These are phyloP conservation scores for Pao palembangensis DNA, from an alignment of 2,113 vertebrate species.

Conservation along the genomic window DNA sequence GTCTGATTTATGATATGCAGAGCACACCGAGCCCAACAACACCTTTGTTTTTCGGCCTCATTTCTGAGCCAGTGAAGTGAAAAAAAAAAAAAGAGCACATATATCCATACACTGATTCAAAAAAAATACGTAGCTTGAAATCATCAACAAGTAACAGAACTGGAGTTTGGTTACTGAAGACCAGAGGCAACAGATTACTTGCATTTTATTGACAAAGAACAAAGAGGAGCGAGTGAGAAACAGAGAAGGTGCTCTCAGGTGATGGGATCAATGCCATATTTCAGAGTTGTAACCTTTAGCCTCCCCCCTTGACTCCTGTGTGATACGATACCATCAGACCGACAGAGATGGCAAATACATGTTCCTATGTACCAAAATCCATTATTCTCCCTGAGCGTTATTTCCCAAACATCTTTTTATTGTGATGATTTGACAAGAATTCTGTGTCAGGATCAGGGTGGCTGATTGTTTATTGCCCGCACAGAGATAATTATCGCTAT, in stretches of 20 bases:
- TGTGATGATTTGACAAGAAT: slow-evolving; percentile 43
- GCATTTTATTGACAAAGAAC: slow-evolving; percentile 15
- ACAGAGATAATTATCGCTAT: slow-evolving; percentile 46
- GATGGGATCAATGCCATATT: slow-evolving; percentile 75
- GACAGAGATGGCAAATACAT: slow-evolving; percentile 71
- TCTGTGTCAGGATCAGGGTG: slow-evolving; percentile 1
- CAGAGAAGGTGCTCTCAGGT: slow-evolving; percentile 67
- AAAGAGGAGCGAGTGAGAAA: slow-evolving; percentile 27
- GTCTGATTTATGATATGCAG: slow-evolving; percentile 90
- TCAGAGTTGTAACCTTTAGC: slow-evolving; percentile 76
- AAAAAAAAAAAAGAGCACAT: slow-evolving; percentile 46
- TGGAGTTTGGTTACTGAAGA: background rate
- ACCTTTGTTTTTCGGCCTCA: slow-evolving; percentile 78
- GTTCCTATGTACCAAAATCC: slow-evolving; percentile 56
- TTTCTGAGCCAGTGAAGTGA: slow-evolving; percentile 44
- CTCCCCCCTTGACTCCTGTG: slow-evolving; percentile 67
- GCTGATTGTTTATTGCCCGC: slow-evolving; percentile 43
- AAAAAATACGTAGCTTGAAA: background rate
- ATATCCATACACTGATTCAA: slow-evolving; percentile 19
- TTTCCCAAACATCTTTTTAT: slow-evolving; percentile 63
- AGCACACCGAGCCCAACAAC: slow-evolving; percentile 74
- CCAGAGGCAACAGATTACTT: background rate
- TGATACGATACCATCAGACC: slow-evolving; percentile 71
- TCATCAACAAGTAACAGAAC: slow-evolving; percentile 1
- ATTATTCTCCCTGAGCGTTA: slow-evolving; percentile 44